phyloP scores from a whole-genome alignment of 2,797 vertebrate genomes.

The Staurois parvus region DNA sequence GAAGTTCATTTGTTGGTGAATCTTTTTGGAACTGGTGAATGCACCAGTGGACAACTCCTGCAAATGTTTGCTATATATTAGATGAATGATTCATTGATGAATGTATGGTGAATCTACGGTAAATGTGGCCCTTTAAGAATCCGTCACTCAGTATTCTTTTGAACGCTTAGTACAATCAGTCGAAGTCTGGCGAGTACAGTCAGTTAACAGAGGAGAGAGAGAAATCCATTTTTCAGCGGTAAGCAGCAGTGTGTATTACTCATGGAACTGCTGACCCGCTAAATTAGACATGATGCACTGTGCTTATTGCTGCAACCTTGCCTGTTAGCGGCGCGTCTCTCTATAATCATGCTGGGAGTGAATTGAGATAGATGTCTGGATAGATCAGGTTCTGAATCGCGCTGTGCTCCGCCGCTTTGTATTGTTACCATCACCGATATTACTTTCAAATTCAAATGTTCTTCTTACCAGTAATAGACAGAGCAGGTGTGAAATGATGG shows the following conservation, averaged over 20 bases:
- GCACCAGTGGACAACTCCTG: too few relatives aligned
- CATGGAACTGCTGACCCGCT: conserved; percentile 22
- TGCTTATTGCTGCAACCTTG: conserved; percentile 2
- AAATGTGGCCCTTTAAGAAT: too few relatives aligned
- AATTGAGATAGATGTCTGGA: conserved; percentile 34
- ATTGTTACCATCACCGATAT: too few relatives aligned
- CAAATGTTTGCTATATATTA: too few relatives aligned
- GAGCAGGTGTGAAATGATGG: too few relatives aligned
- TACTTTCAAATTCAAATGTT: too few relatives aligned
- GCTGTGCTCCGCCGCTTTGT: background rate
- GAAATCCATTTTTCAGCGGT: conserved; percentile 7
- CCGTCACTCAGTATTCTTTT: too few relatives aligned
- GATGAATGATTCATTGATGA: too few relatives aligned
- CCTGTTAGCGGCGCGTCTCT: conserved; percentile 10
- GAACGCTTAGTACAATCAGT: too few relatives aligned
- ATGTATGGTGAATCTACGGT: too few relatives aligned
- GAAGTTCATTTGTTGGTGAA: too few relatives aligned
- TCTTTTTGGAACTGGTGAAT: too few relatives aligned
- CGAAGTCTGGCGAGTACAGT: background rate
- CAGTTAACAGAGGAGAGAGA: conserved; percentile 4
- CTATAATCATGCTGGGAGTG: conserved; percentile 6
- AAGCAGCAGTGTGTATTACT: conserved; percentile 6
- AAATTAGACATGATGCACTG: conserved; percentile 44
- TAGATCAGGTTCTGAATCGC: conserved; percentile 9
- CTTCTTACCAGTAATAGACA: background rate